A percentile compares a stretch with the other conserved stretches of the same genome.
These are phyloP conservation scores for Pterophyllum scalare DNA, from an alignment of 2,113 vertebrate genomes.

Conservation along the genomic window DNA sequence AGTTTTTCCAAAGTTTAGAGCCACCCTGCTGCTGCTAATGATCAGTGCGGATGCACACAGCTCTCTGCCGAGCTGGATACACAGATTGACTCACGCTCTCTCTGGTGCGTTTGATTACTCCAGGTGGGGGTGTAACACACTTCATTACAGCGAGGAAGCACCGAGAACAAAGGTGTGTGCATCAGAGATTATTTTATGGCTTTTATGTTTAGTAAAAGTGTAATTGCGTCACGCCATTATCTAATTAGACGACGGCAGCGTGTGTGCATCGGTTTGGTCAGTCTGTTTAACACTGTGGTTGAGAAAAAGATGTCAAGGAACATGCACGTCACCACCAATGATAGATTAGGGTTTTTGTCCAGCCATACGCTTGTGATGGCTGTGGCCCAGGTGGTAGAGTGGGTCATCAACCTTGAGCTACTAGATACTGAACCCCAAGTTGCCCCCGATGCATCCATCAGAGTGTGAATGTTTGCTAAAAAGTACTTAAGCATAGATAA, in stretches of 20 bases:
- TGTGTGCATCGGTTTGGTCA: neutral
- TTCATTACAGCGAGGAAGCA: conserved; percentile 32
- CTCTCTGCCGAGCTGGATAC: conserved; percentile 12
- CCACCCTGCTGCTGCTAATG: conserved; percentile 48
- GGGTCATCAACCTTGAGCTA: neutral
- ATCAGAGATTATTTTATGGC: neutral
- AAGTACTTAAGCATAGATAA: neutral
- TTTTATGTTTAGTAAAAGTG: conserved; percentile 17
- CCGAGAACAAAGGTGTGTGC: neutral
- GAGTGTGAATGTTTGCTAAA: neutral
- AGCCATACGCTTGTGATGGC: neutral
- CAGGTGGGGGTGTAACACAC: conserved; percentile 32
- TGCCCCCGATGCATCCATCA: neutral
- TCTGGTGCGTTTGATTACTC: conserved; percentile 32
- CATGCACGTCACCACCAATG: neutral
- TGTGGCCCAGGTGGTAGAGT: neutral
- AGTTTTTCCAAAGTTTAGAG: conserved; percentile 20
- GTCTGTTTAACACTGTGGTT: neutral
- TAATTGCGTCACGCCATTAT: neutral
- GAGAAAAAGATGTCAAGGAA: neutral
- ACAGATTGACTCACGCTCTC: conserved; percentile 19
- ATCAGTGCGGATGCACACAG: conserved; percentile 35
- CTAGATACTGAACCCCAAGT: neutral
- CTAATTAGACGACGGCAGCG: neutral
- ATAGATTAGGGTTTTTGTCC: neutral